A percentile compares a stretch with the other conserved stretches of the same genome.
Evolutionary conservation across 2,797 vertebrate species (phyloP).

Genomic region (Sylvia borin): DNA sequence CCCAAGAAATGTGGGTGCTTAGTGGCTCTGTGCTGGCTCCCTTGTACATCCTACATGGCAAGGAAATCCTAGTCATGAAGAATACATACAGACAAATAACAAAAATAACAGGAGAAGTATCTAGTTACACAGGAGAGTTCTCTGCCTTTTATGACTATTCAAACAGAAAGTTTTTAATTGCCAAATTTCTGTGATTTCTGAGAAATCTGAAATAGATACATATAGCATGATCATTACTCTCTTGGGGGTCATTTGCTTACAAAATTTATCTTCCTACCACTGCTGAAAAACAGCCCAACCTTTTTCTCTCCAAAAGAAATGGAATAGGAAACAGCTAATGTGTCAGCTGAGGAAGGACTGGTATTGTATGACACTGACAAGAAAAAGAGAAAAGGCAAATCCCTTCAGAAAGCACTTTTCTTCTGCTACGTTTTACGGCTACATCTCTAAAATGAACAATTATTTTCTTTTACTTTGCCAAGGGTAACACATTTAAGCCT

Average conservation of each 20-base stretch:
- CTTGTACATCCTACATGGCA: background rate
- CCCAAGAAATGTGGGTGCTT: background rate
- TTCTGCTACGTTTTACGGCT: background rate
- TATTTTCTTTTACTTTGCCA: background rate
- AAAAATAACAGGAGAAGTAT: background rate
- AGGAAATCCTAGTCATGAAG: background rate
- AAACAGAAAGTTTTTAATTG: background rate
- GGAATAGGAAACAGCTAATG: background rate
- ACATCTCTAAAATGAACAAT: background rate
- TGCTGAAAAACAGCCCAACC: background rate
- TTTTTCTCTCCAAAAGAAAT: conserved; percentile 18
- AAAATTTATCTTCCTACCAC: conserved; percentile 23
- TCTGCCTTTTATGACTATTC: background rate
- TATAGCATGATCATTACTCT: background rate
- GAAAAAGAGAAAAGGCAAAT: conserved; percentile 11
- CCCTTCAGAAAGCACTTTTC: background rate
- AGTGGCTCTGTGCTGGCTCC: background rate
- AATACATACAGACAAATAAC: background rate
- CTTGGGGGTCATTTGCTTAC: background rate
- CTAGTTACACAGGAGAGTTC: background rate
- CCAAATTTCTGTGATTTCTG: background rate
- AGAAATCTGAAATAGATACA: background rate
- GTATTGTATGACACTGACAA: background rate
- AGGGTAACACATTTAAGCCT: background rate
- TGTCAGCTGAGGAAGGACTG: background rate